Percentiles rank a stretch among this genome's conserved stretches.
Evolutionary conservation across 2,888 invertebrate species (phyloP).

Genomic region (Fragum whitleyi): DNA sequence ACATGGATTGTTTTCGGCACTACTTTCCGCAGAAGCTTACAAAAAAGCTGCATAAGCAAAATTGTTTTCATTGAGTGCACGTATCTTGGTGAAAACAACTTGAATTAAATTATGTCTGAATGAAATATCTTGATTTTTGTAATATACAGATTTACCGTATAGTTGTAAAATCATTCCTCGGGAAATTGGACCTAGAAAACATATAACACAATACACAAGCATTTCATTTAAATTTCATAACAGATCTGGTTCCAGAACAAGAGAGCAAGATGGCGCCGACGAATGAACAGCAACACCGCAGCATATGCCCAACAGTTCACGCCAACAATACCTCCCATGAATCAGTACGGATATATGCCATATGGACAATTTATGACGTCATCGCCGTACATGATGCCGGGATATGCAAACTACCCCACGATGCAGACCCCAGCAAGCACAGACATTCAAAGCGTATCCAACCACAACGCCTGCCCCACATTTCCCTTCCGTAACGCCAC

Average conservation of each 20-base stretch:
- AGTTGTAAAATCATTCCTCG: not conserved
- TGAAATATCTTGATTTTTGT: not conserved
- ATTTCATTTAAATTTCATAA: too few relatives aligned
- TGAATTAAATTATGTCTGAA: too few relatives aligned
- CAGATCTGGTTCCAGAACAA: conserved; percentile 78
- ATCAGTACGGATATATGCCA: conserved; percentile 66
- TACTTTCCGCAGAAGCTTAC: too few relatives aligned
- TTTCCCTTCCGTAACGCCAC: not conserved
- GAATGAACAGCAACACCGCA: conserved; percentile 33
- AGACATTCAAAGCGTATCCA: not conserved
- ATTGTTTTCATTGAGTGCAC: too few relatives aligned
- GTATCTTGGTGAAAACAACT: too few relatives aligned
- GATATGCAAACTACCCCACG: conserved; percentile 48
- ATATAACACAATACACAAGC: not conserved
- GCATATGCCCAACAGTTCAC: not conserved
- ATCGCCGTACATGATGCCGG: conserved; percentile 49
- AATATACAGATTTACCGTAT: not conserved
- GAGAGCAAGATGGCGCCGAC: conserved; percentile 73
- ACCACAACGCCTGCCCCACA: not conserved
- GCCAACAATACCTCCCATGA: conserved; percentile 54
- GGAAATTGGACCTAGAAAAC: not conserved
- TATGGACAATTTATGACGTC: conserved; percentile 55
- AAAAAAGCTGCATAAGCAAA: too few relatives aligned
- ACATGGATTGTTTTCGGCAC: too few relatives aligned
- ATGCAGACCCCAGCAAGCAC: not conserved